These are phyloP conservation scores for Oxyteleia sp. DNA, from an alignment of 2,888 invertebrate species.

Conservation along the genomic window DNA sequence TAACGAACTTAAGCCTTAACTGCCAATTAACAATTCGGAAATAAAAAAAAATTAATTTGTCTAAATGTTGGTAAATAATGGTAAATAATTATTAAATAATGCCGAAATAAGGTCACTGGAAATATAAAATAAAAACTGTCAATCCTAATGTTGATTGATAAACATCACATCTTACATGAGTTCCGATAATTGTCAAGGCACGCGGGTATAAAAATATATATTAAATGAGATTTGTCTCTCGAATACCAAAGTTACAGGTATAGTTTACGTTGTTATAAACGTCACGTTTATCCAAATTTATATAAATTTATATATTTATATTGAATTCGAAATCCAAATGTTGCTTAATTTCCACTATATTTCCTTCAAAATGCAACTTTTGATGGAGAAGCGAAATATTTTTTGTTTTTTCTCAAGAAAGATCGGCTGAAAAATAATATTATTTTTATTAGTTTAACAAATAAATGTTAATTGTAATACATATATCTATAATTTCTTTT, in stretches of 20 bases:
- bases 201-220: constrained; percentile 21
- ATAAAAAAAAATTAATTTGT: constrained; percentile 86
- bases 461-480: too few relatives aligned
- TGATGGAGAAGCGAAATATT: constrained; percentile 86
- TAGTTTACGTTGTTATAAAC: constrained; percentile 26
- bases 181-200: constrained; percentile 78
- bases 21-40: too few relatives aligned
- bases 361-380: constrained; percentile 71
- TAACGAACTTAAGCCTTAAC: too few relatives aligned
- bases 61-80: too few relatives aligned
- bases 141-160: too few relatives aligned
- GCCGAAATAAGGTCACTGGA: too few relatives aligned
- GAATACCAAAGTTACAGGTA: constrained; percentile 25
- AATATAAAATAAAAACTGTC: too few relatives aligned
- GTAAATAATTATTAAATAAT: too few relatives aligned
- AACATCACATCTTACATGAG: too few relatives aligned
- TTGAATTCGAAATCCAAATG: not conserved
- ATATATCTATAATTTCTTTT: too few relatives aligned
- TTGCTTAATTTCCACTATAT: not conserved
- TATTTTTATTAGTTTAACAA: constrained; percentile 16
- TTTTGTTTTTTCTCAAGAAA: constrained; percentile 85
- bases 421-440: constrained; percentile 81
- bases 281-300: constrained; percentile 41
- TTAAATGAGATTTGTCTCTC: constrained; percentile 23
- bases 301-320: constrained; percentile 39